Percentiles rank a stretch among this genome's conserved stretches.
Conservation (phyloP, 2,888 invertebrate genomes). For the Eupithecia vulgata region DNA sequence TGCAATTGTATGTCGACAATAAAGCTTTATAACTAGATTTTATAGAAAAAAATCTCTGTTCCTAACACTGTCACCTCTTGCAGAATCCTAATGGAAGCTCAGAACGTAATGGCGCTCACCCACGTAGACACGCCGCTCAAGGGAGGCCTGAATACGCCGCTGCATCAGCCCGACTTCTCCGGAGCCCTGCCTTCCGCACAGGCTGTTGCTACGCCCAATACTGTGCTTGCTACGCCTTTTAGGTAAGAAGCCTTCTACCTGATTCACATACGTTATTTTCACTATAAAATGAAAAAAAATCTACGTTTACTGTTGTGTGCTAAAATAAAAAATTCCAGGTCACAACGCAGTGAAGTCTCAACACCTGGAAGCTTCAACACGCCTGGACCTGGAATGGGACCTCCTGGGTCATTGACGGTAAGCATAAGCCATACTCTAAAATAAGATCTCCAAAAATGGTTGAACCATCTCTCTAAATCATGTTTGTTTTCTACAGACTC, state of each 20-base stretch:
- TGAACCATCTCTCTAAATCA: neutral
- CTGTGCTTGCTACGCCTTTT: slow-evolving; percentile 94
- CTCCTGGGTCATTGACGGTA: slow-evolving; percentile 58
- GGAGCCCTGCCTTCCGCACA: slow-evolving; percentile 90
- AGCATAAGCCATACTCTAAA: slow-evolving; percentile 22
- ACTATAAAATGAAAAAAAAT: too few species aligned
- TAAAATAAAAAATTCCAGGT: slow-evolving; percentile 64
- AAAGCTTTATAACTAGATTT: neutral
- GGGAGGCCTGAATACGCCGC: slow-evolving; percentile 97
- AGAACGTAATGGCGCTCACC: slow-evolving; percentile 98
- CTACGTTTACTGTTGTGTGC: neutral
- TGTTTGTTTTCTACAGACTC: slow-evolving; percentile 69
- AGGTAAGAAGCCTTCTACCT: slow-evolving; percentile 66
- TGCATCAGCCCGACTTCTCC: slow-evolving; percentile 94
- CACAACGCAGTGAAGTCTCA: slow-evolving; percentile 86
- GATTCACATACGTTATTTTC: too few species aligned
- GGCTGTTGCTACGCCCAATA: slow-evolving; percentile 92
- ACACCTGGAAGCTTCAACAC: slow-evolving; percentile 85
- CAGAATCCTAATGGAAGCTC: slow-evolving; percentile 95
- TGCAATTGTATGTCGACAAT: neutral
- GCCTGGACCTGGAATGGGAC: slow-evolving; percentile 74
- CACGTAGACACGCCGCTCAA: slow-evolving; percentile 99
- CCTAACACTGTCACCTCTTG: neutral
- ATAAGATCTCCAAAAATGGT: neutral
- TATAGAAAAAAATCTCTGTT: neutral